phyloP scores from a whole-genome alignment of 2,888 invertebrate species.

The Lasioglossum pauxillum region DNA sequence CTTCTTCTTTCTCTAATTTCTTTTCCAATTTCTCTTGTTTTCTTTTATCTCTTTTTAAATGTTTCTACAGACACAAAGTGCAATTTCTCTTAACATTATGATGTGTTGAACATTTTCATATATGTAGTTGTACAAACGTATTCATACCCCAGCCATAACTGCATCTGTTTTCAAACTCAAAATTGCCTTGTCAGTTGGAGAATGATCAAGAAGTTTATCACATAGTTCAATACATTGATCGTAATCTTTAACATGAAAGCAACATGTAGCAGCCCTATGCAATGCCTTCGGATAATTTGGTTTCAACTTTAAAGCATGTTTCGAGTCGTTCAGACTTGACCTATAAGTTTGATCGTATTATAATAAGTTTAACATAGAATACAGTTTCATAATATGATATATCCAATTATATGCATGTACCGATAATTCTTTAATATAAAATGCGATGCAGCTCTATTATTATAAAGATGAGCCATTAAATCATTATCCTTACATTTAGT shows the following conservation, averaged over 20 bases:
- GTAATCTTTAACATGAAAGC: slow-evolving; percentile 88
- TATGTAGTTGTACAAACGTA: not conserved
- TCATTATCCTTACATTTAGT: slow-evolving; percentile 89
- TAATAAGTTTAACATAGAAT: not conserved
- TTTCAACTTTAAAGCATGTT: slow-evolving; percentile 91
- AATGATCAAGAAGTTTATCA: slow-evolving; percentile 87
- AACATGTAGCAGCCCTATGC: slow-evolving; percentile 91
- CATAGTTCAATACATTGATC: slow-evolving; percentile 91
- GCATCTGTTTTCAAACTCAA: slow-evolving; percentile 86
- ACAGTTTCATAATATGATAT: not conserved
- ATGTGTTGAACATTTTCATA: not conserved
- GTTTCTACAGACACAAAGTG: slow-evolving; percentile 81
- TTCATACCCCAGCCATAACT: slow-evolving; percentile 84
- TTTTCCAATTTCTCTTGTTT: slow-evolving; percentile 85
- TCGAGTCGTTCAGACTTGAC: slow-evolving; percentile 92
- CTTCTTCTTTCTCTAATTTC: slow-evolving; percentile 84
- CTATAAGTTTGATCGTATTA: slow-evolving; percentile 76
- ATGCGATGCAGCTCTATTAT: slow-evolving; percentile 96
- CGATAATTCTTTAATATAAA: slow-evolving; percentile 93
- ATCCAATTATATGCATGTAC: slow-evolving; percentile 75
- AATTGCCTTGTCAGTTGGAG: slow-evolving; percentile 86
- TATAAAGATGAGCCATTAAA: slow-evolving; percentile 93
- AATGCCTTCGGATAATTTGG: slow-evolving; percentile 92
- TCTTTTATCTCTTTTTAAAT: slow-evolving; percentile 86
- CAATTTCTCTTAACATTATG: not conserved